Evolutionary conservation across 2,888 invertebrate species (phyloP).

Genomic region (Lordiphosa andalusiaca): DNA sequence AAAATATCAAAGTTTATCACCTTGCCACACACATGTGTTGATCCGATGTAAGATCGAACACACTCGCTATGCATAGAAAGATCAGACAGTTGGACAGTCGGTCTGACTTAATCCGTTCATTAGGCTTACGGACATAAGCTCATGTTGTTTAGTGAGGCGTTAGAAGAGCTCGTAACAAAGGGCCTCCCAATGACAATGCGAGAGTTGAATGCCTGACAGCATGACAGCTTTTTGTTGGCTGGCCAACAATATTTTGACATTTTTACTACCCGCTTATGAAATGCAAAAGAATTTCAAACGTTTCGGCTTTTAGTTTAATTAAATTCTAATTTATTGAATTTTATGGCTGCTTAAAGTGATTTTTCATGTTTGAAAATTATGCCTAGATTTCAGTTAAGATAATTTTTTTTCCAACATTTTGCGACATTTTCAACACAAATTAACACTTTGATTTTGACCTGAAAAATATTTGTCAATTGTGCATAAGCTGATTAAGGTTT

Average conservation of each 20-base stretch:
- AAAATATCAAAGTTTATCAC: slow-evolving; percentile 76
- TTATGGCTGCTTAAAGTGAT: slow-evolving; percentile 64
- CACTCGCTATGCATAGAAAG: slow-evolving; percentile 18
- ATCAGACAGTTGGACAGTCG: slow-evolving; percentile 35
- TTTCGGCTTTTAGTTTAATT: slow-evolving; percentile 58
- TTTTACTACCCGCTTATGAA: slow-evolving; percentile 65
- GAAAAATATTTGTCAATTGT: slow-evolving; percentile 44
- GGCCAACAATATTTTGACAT: slow-evolving; percentile 74
- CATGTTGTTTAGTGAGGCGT: slow-evolving; percentile 69
- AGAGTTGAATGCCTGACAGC: slow-evolving; percentile 58
- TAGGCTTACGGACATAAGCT: slow-evolving; percentile 71
- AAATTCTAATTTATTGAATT: slow-evolving; percentile 72
- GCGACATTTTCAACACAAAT: slow-evolving; percentile 49
- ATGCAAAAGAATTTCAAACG: slow-evolving; percentile 51
- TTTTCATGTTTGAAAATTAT: slow-evolving; percentile 59
- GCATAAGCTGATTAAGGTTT: slow-evolving; percentile 54
- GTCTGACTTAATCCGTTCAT: slow-evolving; percentile 76
- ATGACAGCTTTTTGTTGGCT: slow-evolving; percentile 52
- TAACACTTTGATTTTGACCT: slow-evolving; percentile 62
- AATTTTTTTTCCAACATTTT: slow-evolving; percentile 31
- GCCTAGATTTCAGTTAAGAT: slow-evolving; percentile 33
- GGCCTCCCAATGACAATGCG: slow-evolving; percentile 52
- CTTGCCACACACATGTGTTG: slow-evolving; percentile 58
- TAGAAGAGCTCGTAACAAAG: slow-evolving; percentile 58
- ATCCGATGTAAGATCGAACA: slow-evolving; percentile 37